phyloP scores from a whole-genome alignment of 2,113 vertebrate genomes.

The Myotis yumanensis region DNA sequence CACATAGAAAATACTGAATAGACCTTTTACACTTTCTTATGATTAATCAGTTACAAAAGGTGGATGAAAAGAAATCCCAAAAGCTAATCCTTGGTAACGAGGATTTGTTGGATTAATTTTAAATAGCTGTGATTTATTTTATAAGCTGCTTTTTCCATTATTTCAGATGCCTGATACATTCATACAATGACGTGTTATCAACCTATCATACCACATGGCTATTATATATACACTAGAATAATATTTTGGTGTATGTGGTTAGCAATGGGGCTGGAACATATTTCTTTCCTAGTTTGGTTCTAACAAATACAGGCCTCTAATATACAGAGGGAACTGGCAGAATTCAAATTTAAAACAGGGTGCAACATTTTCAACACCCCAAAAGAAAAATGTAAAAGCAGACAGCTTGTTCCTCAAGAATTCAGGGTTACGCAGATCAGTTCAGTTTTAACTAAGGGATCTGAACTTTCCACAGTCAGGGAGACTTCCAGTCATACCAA shows the following conservation, averaged over 20 bases:
- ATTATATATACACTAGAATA: neutral
- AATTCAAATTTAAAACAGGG: neutral
- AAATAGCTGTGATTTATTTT: slow-evolving; percentile 18
- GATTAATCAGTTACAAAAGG: slow-evolving; percentile 20
- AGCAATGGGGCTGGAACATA: neutral
- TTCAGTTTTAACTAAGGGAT: neutral
- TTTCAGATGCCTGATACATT: neutral
- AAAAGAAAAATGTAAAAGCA: slow-evolving; percentile 20
- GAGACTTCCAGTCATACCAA: neutral
- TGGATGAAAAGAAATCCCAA: neutral
- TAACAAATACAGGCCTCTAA: neutral
- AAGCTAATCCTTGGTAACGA: neutral
- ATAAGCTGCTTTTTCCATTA: neutral
- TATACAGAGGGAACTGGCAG: neutral
- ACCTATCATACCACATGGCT: neutral
- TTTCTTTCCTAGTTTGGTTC: slow-evolving; percentile 12
- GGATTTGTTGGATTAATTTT: neutral
- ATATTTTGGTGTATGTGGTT: neutral
- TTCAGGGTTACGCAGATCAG: neutral
- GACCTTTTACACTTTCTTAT: neutral
- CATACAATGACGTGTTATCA: neutral
- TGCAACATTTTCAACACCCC: neutral
- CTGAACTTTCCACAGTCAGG: neutral
- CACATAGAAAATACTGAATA: neutral
- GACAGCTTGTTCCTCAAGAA: neutral